Base-by-base conservation (phyloP, 2,113 vertebrate species). In the Colossoma macropomum region DNA sequence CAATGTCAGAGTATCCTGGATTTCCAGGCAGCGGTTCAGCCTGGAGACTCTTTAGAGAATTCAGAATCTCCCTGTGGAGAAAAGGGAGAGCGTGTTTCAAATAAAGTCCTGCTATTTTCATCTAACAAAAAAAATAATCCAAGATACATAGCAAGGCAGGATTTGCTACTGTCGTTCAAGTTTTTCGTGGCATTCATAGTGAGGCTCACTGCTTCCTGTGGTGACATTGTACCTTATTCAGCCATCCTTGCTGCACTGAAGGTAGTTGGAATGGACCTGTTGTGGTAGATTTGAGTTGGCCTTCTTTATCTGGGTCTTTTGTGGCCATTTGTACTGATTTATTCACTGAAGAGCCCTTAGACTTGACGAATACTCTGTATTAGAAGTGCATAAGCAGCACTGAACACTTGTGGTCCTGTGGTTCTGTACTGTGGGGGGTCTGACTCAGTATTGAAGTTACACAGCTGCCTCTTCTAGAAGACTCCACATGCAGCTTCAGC, bases 391-490 rank as follows among this genome's bases (percentile, higher is more conserved):
- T 25, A 65, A 81, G 28, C 80, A 52, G 23, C 41, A 50, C 65
- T 34, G 80, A 45, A 25, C 30, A 45, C 19, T 54, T 75, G 80
- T 66, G 45, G 48, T 66, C 75, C 59, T 81, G 59, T 66, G 45
- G 48, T 74, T 59, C 11, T 73, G 73, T 81, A 72, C 59, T 41
- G 34, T n/a, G 50, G 65, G 73, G 72, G 52, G 4, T 75, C 41
- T 80, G 45, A 60, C 45, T 76, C 27, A 54, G 32, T 56, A 75
- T 50, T 65, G 75, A 48, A 77, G 28, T n/a, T 71, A 25, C 34
- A 48, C 59, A 71, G 81, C 73, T 84, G 54, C 73, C 27, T 83
- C 11, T 8, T 77, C 62, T 69, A 75, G 62, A 60, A 83, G 66
- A 79, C 76, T 86, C 27, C 63, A 82, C 45, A 69, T 52, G 41